A percentile compares a stretch with the other conserved stretches of the same genome.
Evolutionary conservation across 1,140 invertebrate genomes (phyloP).

Genomic region (Sarcophaga bullata): DNA sequence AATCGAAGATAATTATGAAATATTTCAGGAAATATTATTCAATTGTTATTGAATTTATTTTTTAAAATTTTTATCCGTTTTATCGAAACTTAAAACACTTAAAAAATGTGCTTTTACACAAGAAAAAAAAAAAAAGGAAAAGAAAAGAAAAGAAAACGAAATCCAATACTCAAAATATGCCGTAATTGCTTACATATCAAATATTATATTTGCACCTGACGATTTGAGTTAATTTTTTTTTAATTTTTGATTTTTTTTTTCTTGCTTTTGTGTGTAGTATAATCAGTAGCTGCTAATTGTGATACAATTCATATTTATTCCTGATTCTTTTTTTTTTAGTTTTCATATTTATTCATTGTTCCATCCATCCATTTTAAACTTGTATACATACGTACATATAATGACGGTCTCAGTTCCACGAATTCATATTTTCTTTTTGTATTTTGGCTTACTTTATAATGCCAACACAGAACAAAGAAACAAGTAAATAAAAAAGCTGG

Average conservation of each 20-base stretch:
- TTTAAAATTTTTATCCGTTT: neutral
- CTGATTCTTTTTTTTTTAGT: neutral
- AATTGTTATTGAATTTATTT: neutral
- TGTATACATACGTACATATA: neutral
- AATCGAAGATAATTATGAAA: neutral
- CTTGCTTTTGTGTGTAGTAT: neutral
- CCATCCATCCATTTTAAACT: neutral
- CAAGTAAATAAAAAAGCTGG: neutral
- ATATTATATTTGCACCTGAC: neutral
- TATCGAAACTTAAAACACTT: too few relatives aligned
- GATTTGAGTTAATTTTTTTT: neutral
- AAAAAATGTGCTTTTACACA: too few relatives aligned
- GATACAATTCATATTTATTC: conserved; percentile 15
- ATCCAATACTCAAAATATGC: neutral
- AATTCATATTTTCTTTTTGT: neutral
- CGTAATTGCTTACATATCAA: neutral
- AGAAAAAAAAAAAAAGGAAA: too few relatives aligned
- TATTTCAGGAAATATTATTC: neutral
- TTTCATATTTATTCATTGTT: neutral
- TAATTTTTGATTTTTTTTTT: neutral
- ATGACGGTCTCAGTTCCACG: conserved; percentile 5
- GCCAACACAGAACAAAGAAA: neutral
- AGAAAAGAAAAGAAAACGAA: neutral
- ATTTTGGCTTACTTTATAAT: neutral
- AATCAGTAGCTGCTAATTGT: conserved; percentile 12